Evolutionary conservation across 2,113 vertebrate species (phyloP).

Genomic region (Bostrychus sinensis): DNA sequence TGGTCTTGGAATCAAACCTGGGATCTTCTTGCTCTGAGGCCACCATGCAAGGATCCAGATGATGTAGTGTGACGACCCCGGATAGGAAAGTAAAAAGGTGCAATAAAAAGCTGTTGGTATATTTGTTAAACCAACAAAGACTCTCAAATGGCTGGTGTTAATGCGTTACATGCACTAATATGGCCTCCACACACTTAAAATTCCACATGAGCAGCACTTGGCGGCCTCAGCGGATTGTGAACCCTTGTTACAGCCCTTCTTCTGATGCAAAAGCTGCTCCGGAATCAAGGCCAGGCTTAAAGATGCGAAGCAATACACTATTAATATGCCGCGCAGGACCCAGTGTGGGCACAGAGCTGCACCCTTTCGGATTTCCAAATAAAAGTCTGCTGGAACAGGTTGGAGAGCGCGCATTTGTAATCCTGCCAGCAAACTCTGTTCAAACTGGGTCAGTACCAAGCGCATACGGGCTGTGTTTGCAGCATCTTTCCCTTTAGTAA

Average conservation of each 20-base stretch:
- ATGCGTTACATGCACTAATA: neutral
- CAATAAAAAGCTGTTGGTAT: too few species aligned
- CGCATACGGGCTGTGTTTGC: conserved; percentile 36
- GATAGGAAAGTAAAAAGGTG: too few species aligned
- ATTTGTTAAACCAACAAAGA: too few species aligned
- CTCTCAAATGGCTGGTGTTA: neutral
- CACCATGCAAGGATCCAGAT: too few species aligned
- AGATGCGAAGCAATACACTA: conserved; percentile 27
- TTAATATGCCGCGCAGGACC: conserved; percentile 46
- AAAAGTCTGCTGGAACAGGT: conserved; percentile 32
- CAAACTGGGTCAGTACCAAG: conserved; percentile 69
- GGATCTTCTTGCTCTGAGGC: too few species aligned
- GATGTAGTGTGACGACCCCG: too few species aligned
- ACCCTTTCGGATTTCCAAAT: conserved; percentile 21
- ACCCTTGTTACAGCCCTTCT: conserved; percentile 28
- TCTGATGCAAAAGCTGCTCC: conserved; percentile 32
- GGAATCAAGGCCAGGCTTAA: conserved; percentile 43
- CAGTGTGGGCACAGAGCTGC: conserved; percentile 11
- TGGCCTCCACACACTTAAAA: neutral
- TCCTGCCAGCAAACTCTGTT: conserved; percentile 57
- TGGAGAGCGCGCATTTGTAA: conserved; percentile 56
- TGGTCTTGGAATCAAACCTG: too few species aligned
- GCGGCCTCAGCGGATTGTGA: conserved; percentile 13
- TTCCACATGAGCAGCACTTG: conserved; percentile 6
- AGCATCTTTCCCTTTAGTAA: conserved; percentile 24